A percentile compares a stretch with the other conserved stretches of the same genome.
phyloP scores from a whole-genome alignment of 2,113 vertebrate species.

The Malurus melanocephalus region DNA sequence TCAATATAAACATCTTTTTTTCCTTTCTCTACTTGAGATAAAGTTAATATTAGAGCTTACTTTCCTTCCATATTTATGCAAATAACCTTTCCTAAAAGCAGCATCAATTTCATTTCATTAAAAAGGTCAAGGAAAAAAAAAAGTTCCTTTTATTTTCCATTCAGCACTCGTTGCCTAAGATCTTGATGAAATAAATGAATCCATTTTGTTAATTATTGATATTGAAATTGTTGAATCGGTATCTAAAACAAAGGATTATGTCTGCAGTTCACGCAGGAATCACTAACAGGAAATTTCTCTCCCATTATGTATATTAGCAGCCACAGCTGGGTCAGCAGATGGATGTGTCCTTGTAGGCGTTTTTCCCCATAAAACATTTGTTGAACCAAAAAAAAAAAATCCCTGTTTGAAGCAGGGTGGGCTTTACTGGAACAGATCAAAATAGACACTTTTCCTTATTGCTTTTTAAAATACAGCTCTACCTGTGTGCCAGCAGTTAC shows the following conservation, averaged over 20 bases:
- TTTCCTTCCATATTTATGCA: constrained; percentile 41
- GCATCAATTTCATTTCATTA: neutral
- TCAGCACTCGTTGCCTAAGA: neutral
- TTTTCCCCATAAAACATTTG: constrained; percentile 46
- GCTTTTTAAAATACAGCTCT: constrained; percentile 39
- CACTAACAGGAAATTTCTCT: constrained; percentile 34
- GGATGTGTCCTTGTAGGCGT: constrained; percentile 61
- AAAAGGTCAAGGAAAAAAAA: neutral
- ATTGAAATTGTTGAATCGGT: constrained; percentile 8
- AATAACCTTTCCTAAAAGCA: constrained; percentile 30
- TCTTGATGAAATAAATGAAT: neutral
- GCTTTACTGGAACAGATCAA: constrained; percentile 41
- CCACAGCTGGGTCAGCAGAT: constrained; percentile 67
- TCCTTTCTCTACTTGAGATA: neutral
- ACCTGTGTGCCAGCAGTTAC: neutral
- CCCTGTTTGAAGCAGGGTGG: constrained; percentile 34
- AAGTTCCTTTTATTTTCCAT: neutral
- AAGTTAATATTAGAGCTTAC: constrained; percentile 5
- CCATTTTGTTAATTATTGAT: constrained; percentile 36
- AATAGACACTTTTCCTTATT: constrained; percentile 38
- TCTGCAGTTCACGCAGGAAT: constrained; percentile 30
- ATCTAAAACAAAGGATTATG: constrained; percentile 30
- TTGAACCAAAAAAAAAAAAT: neutral
- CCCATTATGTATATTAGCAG: constrained; percentile 30
- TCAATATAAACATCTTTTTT: neutral